Conservation (phyloP, 2,113 vertebrate genomes). For the Saccopteryx leptura region DNA sequence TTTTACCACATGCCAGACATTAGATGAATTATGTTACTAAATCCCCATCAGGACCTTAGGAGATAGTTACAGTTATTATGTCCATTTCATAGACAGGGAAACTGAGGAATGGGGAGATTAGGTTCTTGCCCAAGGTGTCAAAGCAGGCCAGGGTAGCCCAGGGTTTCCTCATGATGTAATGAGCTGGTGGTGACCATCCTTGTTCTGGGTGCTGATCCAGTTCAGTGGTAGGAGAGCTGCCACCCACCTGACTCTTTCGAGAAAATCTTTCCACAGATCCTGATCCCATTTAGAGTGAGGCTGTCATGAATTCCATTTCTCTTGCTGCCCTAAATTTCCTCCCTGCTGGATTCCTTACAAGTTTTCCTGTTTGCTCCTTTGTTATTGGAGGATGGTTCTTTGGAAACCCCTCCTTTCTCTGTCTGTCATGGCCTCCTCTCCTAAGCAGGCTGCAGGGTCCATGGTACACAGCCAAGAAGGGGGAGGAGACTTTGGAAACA, state of each 20-base stretch:
- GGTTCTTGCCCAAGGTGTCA: slow-evolving; percentile 9
- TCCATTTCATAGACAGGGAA: not conserved
- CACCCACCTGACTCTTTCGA: slow-evolving; percentile 13
- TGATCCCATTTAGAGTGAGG: not conserved
- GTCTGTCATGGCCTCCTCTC: not conserved
- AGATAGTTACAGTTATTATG: not conserved
- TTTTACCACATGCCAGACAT: not conserved
- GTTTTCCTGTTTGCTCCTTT: slow-evolving; percentile 7
- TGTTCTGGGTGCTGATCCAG: slow-evolving; percentile 1
- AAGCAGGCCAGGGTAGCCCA: slow-evolving; percentile 7
- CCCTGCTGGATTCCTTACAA: slow-evolving; percentile 30
- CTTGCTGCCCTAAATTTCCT: not conserved
- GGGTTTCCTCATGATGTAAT: slow-evolving; percentile 39
- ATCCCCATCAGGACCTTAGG: not conserved
- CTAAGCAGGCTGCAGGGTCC: not conserved
- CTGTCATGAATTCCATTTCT: slow-evolving; percentile 46
- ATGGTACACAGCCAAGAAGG: slow-evolving; percentile 25
- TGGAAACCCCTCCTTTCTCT: not conserved
- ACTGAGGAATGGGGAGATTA: not conserved
- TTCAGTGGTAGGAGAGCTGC: not conserved
- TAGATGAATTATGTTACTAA: slow-evolving; percentile 28
- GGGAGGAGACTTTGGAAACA: slow-evolving; percentile 18
- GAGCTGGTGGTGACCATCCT: not conserved
- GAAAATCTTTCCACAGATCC: not conserved
- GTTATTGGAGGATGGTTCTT: not conserved